phyloP scores from a whole-genome alignment of 2,888 invertebrate genomes.

The Ochropleura leucogaster region DNA sequence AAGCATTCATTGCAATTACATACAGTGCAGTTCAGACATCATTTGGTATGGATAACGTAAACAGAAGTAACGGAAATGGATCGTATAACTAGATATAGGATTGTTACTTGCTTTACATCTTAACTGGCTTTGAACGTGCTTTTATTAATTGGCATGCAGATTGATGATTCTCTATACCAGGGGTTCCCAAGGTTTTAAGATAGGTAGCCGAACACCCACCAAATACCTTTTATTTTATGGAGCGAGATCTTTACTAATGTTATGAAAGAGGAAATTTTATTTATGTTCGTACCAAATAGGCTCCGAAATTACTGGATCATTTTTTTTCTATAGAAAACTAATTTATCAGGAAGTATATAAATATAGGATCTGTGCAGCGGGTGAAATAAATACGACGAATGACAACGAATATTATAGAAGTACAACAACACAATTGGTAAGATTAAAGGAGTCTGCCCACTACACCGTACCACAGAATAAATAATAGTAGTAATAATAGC shows the following conservation, averaged over 20 bases:
- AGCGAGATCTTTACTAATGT: too few species aligned
- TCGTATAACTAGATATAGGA: not conserved
- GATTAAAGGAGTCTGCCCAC: not conserved
- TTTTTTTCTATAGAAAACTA: too few species aligned
- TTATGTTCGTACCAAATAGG: too few species aligned
- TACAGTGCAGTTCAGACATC: not conserved
- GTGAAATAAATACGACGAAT: too few species aligned
- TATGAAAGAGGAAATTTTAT: too few species aligned
- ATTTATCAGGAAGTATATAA: too few species aligned
- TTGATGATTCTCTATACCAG: not conserved
- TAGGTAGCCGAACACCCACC: too few species aligned
- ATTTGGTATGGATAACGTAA: not conserved
- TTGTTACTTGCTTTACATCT: not conserved
- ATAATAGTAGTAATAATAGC: too few species aligned
- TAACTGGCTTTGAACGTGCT: constrained; percentile 4
- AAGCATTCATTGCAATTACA: not conserved
- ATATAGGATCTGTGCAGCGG: too few species aligned
- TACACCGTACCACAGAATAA: not conserved
- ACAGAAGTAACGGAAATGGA: constrained; percentile 16
- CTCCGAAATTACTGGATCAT: too few species aligned
- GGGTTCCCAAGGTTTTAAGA: not conserved
- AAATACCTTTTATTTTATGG: too few species aligned
- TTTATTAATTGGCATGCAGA: not conserved
- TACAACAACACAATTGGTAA: not conserved
- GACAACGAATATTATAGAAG: too few species aligned